These are phyloP conservation scores for Chamaetylas fuelleborni DNA, from an alignment of 2,113 vertebrate genomes.

Conservation along the genomic window DNA sequence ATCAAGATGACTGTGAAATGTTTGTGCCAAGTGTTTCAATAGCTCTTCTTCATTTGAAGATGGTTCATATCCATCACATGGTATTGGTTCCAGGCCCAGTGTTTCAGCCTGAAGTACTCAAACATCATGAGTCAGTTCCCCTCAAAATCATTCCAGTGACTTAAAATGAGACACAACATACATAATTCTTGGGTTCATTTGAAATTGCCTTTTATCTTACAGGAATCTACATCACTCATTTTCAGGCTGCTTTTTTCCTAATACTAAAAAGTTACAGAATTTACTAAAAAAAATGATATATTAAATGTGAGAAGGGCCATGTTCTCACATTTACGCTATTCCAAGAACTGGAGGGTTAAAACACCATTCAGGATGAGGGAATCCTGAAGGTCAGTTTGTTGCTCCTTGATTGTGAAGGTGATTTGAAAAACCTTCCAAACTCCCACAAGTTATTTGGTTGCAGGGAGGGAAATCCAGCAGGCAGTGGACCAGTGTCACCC, in stretches of 20 bases:
- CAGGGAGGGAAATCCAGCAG: not conserved
- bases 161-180: not conserved
- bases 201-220: not conserved
- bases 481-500: not conserved
- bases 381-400: not conserved
- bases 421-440: not conserved
- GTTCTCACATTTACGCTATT: not conserved
- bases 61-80: constrained; percentile 30
- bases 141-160: not conserved
- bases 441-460: not conserved
- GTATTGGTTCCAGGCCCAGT: constrained; percentile 43
- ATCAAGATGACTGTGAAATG: constrained; percentile 47
- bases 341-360: not conserved
- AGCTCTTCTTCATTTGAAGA: constrained; percentile 18
- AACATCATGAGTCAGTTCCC: constrained; percentile 28
- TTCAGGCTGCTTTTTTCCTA: not conserved
- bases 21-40: constrained; percentile 53
- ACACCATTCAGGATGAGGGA: not conserved
- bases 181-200: not conserved
- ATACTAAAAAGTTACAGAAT: not conserved
- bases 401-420: not conserved
- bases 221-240: not conserved
- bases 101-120: constrained; percentile 36
- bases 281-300: not conserved
- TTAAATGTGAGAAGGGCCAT: not conserved